These are phyloP conservation scores for Acanthurus tractus DNA, from an alignment of 2,797 vertebrate genomes.

Conservation along the genomic window DNA sequence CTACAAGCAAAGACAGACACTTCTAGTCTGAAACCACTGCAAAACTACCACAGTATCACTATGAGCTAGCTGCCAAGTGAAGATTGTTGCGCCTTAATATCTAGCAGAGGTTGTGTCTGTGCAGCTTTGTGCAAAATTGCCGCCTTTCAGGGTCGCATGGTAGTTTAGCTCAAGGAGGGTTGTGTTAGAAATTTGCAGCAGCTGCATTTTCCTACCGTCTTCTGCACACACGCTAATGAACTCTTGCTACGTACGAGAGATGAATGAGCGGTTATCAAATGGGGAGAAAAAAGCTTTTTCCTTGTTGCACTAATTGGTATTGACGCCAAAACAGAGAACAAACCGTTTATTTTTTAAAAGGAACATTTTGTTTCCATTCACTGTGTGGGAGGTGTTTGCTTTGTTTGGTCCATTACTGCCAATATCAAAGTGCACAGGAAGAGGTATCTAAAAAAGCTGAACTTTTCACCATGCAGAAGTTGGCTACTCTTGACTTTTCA, in stretches of 20 bases:
- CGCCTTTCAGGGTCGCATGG: slow-evolving; percentile 50
- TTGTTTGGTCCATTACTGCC: slow-evolving; percentile 46
- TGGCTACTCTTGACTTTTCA: slow-evolving; percentile 13
- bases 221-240: slow-evolving; percentile 48
- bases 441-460: slow-evolving; percentile 14
- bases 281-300: slow-evolving; percentile 14
- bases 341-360: slow-evolving; percentile 51
- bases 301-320: slow-evolving; percentile 47
- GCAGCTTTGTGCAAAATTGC: slow-evolving; percentile 53
- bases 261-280: slow-evolving; percentile 48
- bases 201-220: slow-evolving; percentile 40
- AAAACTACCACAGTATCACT: slow-evolving; percentile 48
- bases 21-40: slow-evolving; percentile 37
- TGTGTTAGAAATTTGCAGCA: slow-evolving; percentile 33
- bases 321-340: slow-evolving; percentile 44
- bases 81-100: slow-evolving; percentile 54
- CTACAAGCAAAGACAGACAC: slow-evolving; percentile 30
- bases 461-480: slow-evolving; percentile 23
- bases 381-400: slow-evolving; percentile 57
- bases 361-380: slow-evolving; percentile 46
- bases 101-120: slow-evolving; percentile 41
- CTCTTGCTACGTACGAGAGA: slow-evolving; percentile 28
- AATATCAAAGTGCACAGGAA: slow-evolving; percentile 29
- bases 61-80: slow-evolving; percentile 57
- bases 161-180: slow-evolving; percentile 37